A percentile compares a stretch with the other conserved stretches of the same genome.
These are phyloP conservation scores for Keiferia lycopersicella DNA, from an alignment of 2,888 invertebrate genomes.

Conservation along the genomic window DNA sequence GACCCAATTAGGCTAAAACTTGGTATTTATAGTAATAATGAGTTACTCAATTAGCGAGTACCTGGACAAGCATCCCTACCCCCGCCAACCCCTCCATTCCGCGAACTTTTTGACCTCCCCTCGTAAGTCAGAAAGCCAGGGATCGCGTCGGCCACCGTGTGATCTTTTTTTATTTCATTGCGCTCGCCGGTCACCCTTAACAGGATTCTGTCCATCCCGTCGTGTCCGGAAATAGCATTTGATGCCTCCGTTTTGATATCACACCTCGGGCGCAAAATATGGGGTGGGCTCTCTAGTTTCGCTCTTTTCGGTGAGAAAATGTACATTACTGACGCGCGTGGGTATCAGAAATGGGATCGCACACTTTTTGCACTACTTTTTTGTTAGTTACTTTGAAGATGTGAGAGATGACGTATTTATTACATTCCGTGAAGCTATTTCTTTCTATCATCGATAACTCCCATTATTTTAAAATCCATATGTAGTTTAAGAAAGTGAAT, in stretches of 20 bases:
- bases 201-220: constrained; percentile 24
- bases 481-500: too few species aligned
- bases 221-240: constrained; percentile 16
- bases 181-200: constrained; percentile 42
- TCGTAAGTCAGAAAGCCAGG: constrained; percentile 43
- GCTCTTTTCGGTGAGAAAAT: neutral
- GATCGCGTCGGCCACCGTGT: constrained; percentile 38
- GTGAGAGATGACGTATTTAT: too few species aligned
- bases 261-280: constrained; percentile 6
- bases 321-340: neutral
- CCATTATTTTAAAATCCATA: too few species aligned
- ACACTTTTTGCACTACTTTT: neutral
- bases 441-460: too few species aligned
- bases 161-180: constrained; percentile 51
- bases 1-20: too few species aligned
- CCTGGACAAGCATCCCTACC: too few species aligned
- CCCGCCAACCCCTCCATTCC: too few species aligned
- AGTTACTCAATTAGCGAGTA: too few species aligned
- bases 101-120: too few species aligned
- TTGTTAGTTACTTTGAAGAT: too few species aligned
- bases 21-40: too few species aligned
- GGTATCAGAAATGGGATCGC: constrained; percentile 2
- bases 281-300: neutral
- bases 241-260: constrained; percentile 12
- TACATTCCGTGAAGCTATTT: too few species aligned